A percentile compares a stretch with the other conserved stretches of the same genome.
These are phyloP conservation scores for Ecliptopera silaceata DNA, from an alignment of 2,888 invertebrate species.

Conservation along the genomic window DNA sequence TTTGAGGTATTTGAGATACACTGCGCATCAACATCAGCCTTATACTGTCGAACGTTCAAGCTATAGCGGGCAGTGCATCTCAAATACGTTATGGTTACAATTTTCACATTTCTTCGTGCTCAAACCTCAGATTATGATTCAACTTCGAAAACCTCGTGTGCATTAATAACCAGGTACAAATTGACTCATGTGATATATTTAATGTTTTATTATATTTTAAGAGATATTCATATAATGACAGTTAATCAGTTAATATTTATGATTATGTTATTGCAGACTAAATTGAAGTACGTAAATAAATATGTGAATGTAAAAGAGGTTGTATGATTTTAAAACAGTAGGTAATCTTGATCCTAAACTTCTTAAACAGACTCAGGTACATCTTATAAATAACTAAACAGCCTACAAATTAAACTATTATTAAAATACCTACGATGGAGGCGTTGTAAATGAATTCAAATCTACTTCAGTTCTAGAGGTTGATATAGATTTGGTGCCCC, in stretches of 20 bases:
- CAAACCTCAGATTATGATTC: not conserved
- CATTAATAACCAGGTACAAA: conserved; percentile 58
- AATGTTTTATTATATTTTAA: conserved; percentile 49
- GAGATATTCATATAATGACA: conserved; percentile 37
- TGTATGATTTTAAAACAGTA: conserved; percentile 1
- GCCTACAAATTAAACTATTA: conserved; percentile 52
- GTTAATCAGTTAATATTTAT: conserved; percentile 11
- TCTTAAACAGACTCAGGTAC: conserved; percentile 56
- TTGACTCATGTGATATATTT: conserved; percentile 61
- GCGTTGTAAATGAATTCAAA: conserved; percentile 53
- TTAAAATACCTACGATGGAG: conserved; percentile 47
- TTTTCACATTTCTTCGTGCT: too few relatives aligned
- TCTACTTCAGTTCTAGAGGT: conserved; percentile 56
- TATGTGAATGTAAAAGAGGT: conserved; percentile 5
- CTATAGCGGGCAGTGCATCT: too few relatives aligned
- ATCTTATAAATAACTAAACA: conserved; percentile 62
- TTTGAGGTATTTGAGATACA: too few relatives aligned
- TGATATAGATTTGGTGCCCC: conserved; percentile 34
- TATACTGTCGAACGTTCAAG: too few relatives aligned
- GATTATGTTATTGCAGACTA: conserved; percentile 40
- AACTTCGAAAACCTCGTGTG: conserved; percentile 7
- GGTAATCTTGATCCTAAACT: conserved; percentile 23
- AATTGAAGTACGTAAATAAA: conserved; percentile 43
- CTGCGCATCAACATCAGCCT: too few relatives aligned
- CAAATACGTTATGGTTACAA: too few relatives aligned